Conservation (phyloP, 2,113 vertebrate genomes). For the Platycercus adscitus region DNA sequence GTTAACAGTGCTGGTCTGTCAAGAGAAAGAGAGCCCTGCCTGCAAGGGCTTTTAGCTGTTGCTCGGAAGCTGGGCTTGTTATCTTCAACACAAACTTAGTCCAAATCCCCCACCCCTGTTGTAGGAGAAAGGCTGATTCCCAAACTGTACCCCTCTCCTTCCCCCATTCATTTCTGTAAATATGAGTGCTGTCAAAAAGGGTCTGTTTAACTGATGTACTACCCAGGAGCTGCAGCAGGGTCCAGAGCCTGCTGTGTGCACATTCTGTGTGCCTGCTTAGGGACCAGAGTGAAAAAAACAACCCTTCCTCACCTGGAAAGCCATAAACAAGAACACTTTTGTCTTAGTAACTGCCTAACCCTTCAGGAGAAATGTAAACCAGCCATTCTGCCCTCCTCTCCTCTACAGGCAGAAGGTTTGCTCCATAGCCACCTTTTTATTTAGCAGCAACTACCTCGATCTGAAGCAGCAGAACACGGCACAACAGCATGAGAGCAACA, state of each 20-base stretch:
- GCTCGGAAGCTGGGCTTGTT: background rate
- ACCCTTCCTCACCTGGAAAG: background rate
- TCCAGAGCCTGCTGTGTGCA: background rate
- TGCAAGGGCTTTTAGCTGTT: background rate
- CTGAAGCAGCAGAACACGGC: background rate
- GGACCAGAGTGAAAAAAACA: background rate
- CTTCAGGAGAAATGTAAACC: background rate
- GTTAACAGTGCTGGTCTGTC: background rate
- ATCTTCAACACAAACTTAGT: background rate
- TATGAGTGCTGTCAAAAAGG: background rate
- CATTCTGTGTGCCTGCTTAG: background rate
- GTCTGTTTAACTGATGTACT: background rate
- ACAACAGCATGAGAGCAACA: background rate
- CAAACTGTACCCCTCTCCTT: too few species aligned
- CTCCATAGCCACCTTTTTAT: background rate
- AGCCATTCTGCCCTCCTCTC: background rate
- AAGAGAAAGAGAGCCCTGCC: background rate
- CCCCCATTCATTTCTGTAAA: background rate
- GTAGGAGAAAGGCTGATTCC: background rate
- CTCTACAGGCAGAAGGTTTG: background rate
- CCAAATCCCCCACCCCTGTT: rapidly evolving
- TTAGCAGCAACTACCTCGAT: background rate
- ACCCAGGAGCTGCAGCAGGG: background rate
- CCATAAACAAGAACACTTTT: background rate
- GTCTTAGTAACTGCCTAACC: background rate